Evolutionary conservation across 2,888 invertebrate species (phyloP).

Genomic region (Dione vanillae): DNA sequence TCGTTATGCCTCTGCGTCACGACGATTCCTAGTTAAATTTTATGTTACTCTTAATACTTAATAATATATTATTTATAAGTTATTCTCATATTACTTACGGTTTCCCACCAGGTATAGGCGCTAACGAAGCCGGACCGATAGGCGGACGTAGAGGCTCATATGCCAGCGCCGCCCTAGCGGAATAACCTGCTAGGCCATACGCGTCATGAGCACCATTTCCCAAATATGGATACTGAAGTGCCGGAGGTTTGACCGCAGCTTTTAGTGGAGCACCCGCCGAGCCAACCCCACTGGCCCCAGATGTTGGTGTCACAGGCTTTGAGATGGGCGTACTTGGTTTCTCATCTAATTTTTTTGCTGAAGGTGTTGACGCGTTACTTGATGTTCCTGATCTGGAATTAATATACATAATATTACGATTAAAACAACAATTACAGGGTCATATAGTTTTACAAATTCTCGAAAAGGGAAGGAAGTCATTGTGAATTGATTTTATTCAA

Average conservation of each 20-base stretch:
- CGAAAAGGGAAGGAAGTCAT: background rate
- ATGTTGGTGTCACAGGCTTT: slow-evolving; percentile 94
- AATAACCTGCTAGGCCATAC: slow-evolving; percentile 79
- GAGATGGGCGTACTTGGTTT: slow-evolving; percentile 96
- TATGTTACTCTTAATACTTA: too few relatives aligned
- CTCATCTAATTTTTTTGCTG: slow-evolving; percentile 93
- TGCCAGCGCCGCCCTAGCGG: slow-evolving; percentile 78
- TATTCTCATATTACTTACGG: slow-evolving; percentile 86
- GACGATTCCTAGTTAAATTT: too few relatives aligned
- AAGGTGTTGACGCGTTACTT: slow-evolving; percentile 95
- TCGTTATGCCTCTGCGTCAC: too few relatives aligned
- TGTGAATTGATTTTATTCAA: too few relatives aligned
- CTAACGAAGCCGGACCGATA: slow-evolving; percentile 84
- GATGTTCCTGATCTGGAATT: slow-evolving; percentile 90
- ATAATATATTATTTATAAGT: too few relatives aligned
- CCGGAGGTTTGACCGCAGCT: slow-evolving; percentile 85
- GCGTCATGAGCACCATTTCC: slow-evolving; percentile 80
- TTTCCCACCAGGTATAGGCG: slow-evolving; percentile 91
- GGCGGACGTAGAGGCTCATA: slow-evolving; percentile 81
- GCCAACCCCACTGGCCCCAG: slow-evolving; percentile 85
- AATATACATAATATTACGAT: background rate
- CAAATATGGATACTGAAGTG: slow-evolving; percentile 86
- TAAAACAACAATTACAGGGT: background rate
- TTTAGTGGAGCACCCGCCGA: slow-evolving; percentile 83
- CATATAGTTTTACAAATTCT: background rate